Percentiles rank a stretch among this genome's conserved stretches.
Conservation (phyloP, 2,113 vertebrate species). For the Alethe diademata region DNA sequence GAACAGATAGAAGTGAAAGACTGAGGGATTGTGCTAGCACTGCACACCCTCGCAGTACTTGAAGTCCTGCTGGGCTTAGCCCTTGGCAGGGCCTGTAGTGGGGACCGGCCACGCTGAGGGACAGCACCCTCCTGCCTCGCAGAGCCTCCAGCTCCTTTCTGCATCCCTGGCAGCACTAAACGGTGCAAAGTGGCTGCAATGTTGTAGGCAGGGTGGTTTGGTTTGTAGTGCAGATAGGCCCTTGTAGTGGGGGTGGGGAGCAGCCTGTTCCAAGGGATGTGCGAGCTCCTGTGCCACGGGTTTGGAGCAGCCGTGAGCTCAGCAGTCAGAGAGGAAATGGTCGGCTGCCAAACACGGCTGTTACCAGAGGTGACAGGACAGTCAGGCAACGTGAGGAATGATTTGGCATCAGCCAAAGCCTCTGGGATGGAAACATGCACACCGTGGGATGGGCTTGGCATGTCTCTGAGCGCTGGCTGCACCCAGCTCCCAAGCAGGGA, state of each 20-base stretch:
- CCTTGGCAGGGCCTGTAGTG: rapidly evolving
- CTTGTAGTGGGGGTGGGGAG: background rate
- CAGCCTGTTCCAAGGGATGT: background rate
- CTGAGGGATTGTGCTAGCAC: background rate
- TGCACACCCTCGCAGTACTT: too few relatives aligned
- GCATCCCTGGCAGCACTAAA: background rate
- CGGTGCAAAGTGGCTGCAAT: background rate
- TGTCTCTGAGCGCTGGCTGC: background rate
- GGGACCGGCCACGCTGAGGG: background rate
- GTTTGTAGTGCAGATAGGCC: background rate
- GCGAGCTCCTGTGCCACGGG: background rate
- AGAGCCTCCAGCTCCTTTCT: background rate
- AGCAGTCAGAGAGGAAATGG: constrained; percentile 21
- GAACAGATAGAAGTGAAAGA: background rate
- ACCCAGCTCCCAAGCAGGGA: background rate
- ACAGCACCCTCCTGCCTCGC: background rate
- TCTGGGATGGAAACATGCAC: background rate
- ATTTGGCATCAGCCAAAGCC: background rate
- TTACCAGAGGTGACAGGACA: background rate
- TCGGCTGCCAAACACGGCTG: constrained; percentile 26
- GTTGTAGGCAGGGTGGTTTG: background rate
- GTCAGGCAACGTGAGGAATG: background rate
- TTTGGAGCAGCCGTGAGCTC: background rate
- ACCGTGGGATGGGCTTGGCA: rapidly evolving
- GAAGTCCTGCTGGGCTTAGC: background rate